These are phyloP conservation scores for Cataglyphis cursor DNA, from an alignment of 2,888 invertebrate species.

Conservation along the genomic window DNA sequence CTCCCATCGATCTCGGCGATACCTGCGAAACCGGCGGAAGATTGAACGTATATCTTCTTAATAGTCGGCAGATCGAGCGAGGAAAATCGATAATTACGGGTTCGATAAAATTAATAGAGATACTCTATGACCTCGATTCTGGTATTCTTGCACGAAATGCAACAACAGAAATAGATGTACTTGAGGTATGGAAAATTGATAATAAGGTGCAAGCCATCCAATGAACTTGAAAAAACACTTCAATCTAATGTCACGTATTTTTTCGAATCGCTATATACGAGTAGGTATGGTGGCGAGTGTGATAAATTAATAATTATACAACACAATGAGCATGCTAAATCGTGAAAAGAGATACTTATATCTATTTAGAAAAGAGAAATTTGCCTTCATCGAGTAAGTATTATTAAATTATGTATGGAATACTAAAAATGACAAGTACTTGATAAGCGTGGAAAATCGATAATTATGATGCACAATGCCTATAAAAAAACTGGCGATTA, in stretches of 20 bases:
- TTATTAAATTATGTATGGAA: not conserved
- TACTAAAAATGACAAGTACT: constrained; percentile 12
- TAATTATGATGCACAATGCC: not conserved
- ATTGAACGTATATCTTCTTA: constrained; percentile 8
- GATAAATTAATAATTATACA: constrained; percentile 41
- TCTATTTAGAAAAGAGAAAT: constrained; percentile 7
- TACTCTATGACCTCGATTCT: constrained; percentile 25
- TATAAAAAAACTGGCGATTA: constrained; percentile 16
- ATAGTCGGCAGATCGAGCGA: constrained; percentile 20
- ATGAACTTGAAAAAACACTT: not conserved
- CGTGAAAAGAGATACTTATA: not conserved
- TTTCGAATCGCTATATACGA: constrained; percentile 17
- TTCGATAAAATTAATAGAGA: constrained; percentile 22
- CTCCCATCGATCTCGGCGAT: constrained; percentile 27
- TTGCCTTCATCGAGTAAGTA: not conserved
- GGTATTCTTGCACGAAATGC: constrained; percentile 9
- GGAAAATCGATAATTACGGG: constrained; percentile 43
- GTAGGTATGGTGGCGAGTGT: constrained; percentile 12
- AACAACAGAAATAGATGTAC: constrained; percentile 20
- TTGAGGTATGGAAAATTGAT: constrained; percentile 24
- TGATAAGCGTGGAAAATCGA: constrained; percentile 33
- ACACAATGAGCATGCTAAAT: constrained; percentile 5
- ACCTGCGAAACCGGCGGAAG: not conserved
- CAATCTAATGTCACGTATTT: not conserved
- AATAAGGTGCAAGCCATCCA: constrained; percentile 23